Base-by-base conservation (phyloP, 1,140 invertebrate species). In the Caligus rogercresseyi region DNA sequence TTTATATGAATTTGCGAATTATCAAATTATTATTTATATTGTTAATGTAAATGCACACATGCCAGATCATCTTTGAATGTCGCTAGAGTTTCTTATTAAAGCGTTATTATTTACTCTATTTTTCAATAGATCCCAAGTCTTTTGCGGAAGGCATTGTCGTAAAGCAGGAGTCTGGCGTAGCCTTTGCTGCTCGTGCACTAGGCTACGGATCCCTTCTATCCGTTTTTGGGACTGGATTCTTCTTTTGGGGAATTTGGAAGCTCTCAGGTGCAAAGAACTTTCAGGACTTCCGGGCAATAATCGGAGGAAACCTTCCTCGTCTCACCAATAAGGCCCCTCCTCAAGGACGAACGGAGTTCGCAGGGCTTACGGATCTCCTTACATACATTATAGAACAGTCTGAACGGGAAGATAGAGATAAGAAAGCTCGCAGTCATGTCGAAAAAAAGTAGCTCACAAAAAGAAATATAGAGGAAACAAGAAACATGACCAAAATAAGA, bases 121-220 rank as follows among this genome's bases (percentile, higher is more conserved):
- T 43, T 43, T n/a, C 15, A 21, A 13, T 25, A 56, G 60, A 62
- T 62, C 60, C 60, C 2, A 25, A 62, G 7, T 54, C 43, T 21
- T 62, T 62, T 25, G 60, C 24, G 18, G 24, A 52, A 54, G 60
- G 60, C 2, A 14, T 62, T 16, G 51, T 62, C 15, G 60, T 21
- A 3, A 25, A 16, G 16, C 51, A 62, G 14, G 60, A 52, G 4
- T 31, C 24, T 62, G 60, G 60, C 14, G 52, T 26, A 14, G 24
- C n/a, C 2, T 56, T 62, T 7, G 60, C 60, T 16, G 20, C 60
- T 2, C n/a, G 60, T 65, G 75, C 75, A 14, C 67, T 76, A 15
- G 74, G 67, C 3, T 70, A 70, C 67, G 75, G 72, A 2, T 74
- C 74, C n/a, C 61, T 75, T 2, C 71, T 73, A 52, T 70, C 75